These are phyloP conservation scores for Caenorhabditis doughertyi DNA, from an alignment of 2,888 invertebrate species.

Conservation along the genomic window DNA sequence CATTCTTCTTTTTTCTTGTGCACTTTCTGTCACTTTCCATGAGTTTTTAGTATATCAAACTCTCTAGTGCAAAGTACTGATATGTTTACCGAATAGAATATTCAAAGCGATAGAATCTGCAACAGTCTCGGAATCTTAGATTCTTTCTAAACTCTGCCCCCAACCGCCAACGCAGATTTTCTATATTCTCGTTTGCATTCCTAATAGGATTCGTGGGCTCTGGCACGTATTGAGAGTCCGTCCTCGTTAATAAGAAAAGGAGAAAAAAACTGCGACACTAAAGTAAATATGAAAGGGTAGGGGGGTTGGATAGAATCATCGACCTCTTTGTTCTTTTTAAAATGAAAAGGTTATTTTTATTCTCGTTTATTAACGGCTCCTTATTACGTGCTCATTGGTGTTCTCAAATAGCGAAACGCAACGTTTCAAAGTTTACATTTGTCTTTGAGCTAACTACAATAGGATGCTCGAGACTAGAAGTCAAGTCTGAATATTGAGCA, in stretches of 20 bases:
- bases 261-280: slow-evolving; percentile 2
- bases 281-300: slow-evolving; percentile 51
- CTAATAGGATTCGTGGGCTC: slow-evolving; percentile 28
- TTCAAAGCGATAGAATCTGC: neutral
- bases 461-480: slow-evolving; percentile 13
- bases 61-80: neutral
- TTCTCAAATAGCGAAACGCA: slow-evolving; percentile 38
- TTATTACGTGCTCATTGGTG: slow-evolving; percentile 39
- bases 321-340: slow-evolving; percentile 40
- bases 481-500: neutral
- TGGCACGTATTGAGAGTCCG: slow-evolving; percentile 10
- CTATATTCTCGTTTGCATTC: slow-evolving; percentile 32
- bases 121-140: slow-evolving; percentile 2
- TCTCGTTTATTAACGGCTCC: slow-evolving; percentile 12
- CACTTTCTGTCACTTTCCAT: neutral
- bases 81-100: slow-evolving; percentile 11
- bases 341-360: slow-evolving; percentile 29
- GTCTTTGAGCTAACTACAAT: slow-evolving; percentile 9
- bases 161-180: slow-evolving; percentile 39
- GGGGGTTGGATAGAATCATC: slow-evolving; percentile 45
- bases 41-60: neutral
- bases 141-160: neutral
- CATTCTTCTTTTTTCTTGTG: neutral
- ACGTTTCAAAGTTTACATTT: slow-evolving; percentile 24
- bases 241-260: slow-evolving; percentile 48